These are phyloP conservation scores for Barbus barbus DNA, from an alignment of 2,113 vertebrate species.

Conservation along the genomic window DNA sequence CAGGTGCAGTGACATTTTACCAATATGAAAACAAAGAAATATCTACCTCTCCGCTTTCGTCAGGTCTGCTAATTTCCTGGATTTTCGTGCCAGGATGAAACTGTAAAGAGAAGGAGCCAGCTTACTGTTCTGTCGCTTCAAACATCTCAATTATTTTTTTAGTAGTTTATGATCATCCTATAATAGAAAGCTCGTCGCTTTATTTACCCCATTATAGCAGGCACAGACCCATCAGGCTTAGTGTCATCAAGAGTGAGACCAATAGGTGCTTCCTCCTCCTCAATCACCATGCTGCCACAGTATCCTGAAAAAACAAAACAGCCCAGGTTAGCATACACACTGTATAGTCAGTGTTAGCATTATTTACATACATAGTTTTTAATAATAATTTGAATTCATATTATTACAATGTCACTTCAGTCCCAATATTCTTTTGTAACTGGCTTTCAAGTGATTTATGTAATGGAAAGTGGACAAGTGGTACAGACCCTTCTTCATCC, in stretches of 20 bases:
- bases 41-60: constrained; percentile 90
- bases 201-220: constrained; percentile 92
- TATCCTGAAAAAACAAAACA: constrained; percentile 73
- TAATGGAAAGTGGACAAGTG: neutral
- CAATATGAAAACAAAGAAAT: constrained; percentile 28
- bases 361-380: neutral
- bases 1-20: neutral
- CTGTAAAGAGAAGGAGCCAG: constrained; percentile 67
- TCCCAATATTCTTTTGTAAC: neutral
- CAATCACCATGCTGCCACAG: constrained; percentile 94
- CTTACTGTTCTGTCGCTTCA: neutral
- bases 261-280: constrained; percentile 89
- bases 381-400: no score
- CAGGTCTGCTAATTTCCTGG: constrained; percentile 82
- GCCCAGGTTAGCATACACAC: no score
- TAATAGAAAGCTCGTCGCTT: neutral
- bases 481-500: constrained; percentile 87
- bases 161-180: neutral
- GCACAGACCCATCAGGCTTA: constrained; percentile 88
- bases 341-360: no score
- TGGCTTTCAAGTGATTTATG: neutral
- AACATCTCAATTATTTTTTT: neutral
- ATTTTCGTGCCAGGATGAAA: constrained; percentile 91
- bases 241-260: constrained; percentile 91
- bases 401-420: no score